phyloP scores from a whole-genome alignment of 1,140 invertebrate genomes.

The Bombus picipes region DNA sequence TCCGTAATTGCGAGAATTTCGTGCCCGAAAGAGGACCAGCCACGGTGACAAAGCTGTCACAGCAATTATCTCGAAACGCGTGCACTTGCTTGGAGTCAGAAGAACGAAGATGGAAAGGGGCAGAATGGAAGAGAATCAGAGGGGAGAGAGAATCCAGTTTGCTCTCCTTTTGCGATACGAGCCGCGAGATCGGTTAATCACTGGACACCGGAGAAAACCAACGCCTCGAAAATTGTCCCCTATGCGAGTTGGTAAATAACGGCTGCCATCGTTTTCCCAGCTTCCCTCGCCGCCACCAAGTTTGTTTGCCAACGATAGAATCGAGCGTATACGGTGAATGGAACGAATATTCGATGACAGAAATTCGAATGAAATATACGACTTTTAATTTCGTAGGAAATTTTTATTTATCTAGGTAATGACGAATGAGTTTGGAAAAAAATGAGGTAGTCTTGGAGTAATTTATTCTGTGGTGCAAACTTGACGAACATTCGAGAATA shows the following conservation, averaged over 20 bases:
- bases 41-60: constrained; percentile 12
- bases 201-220: background rate
- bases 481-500: too few species aligned
- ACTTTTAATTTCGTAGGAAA: background rate
- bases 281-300: background rate
- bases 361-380: background rate
- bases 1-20: constrained; percentile 4
- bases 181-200: constrained; percentile 14
- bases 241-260: constrained; percentile 20
- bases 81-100: background rate
- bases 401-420: background rate
- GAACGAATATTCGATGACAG: background rate
- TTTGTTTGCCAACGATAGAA: constrained; percentile 5
- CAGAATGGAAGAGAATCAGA: background rate
- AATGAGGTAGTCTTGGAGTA: too few species aligned
- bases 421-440: background rate
- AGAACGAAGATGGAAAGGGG: background rate
- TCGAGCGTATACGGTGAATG: background rate
- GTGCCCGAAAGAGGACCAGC: background rate
- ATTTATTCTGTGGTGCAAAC: too few species aligned
- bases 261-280: background rate
- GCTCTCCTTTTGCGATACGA: constrained; percentile 12
- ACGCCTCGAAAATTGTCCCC: constrained; percentile 9
- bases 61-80: constrained; percentile 24
- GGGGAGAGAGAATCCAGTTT: background rate